phyloP scores from a whole-genome alignment of 2,113 vertebrate species.

The Tragulus kanchil region DNA sequence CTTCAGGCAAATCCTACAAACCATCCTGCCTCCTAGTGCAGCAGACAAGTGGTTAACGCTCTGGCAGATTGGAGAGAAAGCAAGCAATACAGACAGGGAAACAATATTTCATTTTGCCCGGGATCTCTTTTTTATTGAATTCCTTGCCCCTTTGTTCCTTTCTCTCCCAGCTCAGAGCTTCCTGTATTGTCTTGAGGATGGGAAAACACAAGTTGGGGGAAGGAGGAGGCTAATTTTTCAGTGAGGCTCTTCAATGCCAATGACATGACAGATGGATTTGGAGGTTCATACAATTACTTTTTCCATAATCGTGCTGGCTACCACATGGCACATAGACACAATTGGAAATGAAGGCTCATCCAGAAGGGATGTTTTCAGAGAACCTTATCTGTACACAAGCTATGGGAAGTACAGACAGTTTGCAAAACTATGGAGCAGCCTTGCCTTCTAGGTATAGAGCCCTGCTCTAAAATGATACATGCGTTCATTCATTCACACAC shows the following conservation, averaged over 20 bases:
- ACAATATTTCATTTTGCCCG: slow-evolving; percentile 80
- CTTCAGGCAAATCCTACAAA: neutral
- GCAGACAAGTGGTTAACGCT: slow-evolving; percentile 76
- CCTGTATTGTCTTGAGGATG: slow-evolving; percentile 62
- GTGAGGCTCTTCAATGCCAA: slow-evolving; percentile 51
- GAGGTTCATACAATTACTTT: slow-evolving; percentile 66
- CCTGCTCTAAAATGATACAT: neutral
- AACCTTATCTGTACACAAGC: slow-evolving; percentile 33
- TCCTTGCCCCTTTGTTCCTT: slow-evolving; percentile 72
- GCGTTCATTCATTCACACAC: fast-evolving
- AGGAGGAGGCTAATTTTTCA: slow-evolving; percentile 78
- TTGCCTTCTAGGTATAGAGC: slow-evolving; percentile 8
- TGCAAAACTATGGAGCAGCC: slow-evolving; percentile 25
- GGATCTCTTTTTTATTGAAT: slow-evolving; percentile 80
- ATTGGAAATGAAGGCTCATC: slow-evolving; percentile 69
- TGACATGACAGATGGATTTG: slow-evolving; percentile 76
- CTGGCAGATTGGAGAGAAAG: neutral
- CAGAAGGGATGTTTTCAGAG: slow-evolving; percentile 48
- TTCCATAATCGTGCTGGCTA: slow-evolving; percentile 66
- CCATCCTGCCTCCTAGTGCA: neutral
- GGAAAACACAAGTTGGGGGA: slow-evolving; percentile 64
- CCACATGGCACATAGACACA: slow-evolving; percentile 56
- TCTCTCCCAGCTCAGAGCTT: slow-evolving; percentile 59
- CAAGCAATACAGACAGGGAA: slow-evolving; percentile 67
- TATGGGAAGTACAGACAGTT: neutral